phyloP scores from a whole-genome alignment of 2,888 invertebrate genomes.

The Catonia carolina region DNA sequence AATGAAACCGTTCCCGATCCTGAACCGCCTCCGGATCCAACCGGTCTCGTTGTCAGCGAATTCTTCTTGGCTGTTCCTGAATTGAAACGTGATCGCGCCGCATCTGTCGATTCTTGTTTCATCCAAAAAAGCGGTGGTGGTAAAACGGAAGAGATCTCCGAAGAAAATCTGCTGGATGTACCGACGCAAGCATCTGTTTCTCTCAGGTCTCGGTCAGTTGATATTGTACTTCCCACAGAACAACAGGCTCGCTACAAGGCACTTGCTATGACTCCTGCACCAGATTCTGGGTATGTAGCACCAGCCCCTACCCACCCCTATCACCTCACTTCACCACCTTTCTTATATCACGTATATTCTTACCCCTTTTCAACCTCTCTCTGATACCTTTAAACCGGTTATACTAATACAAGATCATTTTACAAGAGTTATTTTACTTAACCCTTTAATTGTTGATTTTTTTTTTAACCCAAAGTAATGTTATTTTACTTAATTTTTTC shows the following conservation, averaged over 20 bases:
- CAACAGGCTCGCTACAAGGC: conserved; percentile 81
- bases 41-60: conserved; percentile 53
- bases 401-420: too few species aligned
- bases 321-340: too few species aligned
- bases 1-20: conserved; percentile 51
- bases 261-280: conserved; percentile 41
- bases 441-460: too few species aligned
- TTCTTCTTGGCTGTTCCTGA: conserved; percentile 77
- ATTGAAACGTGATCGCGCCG: conserved; percentile 74
- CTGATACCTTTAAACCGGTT: too few species aligned
- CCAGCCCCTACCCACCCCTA: conserved; percentile 10
- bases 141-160: conserved; percentile 58
- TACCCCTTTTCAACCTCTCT: too few species aligned
- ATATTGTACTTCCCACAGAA: conserved; percentile 79
- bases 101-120: conserved; percentile 82
- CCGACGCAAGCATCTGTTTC: conserved; percentile 51
- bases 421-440: too few species aligned
- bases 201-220: conserved; percentile 74
- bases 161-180: conserved; percentile 54
- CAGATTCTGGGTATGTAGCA: conserved; percentile 44
- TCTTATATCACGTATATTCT: too few species aligned
- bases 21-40: conserved; percentile 49
- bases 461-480: too few species aligned
- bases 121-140: conserved; percentile 63
- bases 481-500: too few species aligned